Evolutionary conservation across 2,888 invertebrate genomes (phyloP), one percentile per base, ranked within the genome.

Genomic region (Amitus sp.): DNA sequence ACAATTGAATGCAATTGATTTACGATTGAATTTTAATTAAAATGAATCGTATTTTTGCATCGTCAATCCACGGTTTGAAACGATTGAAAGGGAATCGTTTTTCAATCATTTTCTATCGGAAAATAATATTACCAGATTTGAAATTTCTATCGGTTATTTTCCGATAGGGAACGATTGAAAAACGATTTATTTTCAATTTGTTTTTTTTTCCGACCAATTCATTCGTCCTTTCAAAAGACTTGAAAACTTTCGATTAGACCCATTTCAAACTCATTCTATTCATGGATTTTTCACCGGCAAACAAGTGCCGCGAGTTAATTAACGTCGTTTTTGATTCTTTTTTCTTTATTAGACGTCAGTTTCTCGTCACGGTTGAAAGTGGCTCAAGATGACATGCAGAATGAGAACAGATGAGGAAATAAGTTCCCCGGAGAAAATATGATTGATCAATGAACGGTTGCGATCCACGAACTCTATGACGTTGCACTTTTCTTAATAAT

Each of bases 371-470:
- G 46, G 23, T 30, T 18, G 47, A 47, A 33, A 47, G 33, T 33
- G 47, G 47, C 19, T 28, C 47, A 10, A 33, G 33, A 17, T 33
- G 33, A 30, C 47, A 15, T 47, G 47, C 47, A 30, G 19, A 47
- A 47, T 33, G 47, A 43, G 23, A 43, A 43, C 23, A 23, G 33
- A 15, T 10, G 47, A 18, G 47, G 47, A 33, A 33, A 46, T 30
- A 46, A 30, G 30, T 17, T 30, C 46, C 17, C 7, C 13, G 18
- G 28, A 28, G 13, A 15, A 46, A 33, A 37, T 33, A 33, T 18
- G 47, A 33, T 46, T 46, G 45, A 46, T 28, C 28, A 27, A 28
- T 46, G 45, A 33, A 43, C 43, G 43, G n/a, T 17, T 12, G 23
- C 7, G 43, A 43, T 43, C 43, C 13, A 43, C 20, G 18, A 43